These are phyloP conservation scores for Benitochromis conjunctus DNA, from an alignment of 2,113 vertebrate species.

Conservation along the genomic window DNA sequence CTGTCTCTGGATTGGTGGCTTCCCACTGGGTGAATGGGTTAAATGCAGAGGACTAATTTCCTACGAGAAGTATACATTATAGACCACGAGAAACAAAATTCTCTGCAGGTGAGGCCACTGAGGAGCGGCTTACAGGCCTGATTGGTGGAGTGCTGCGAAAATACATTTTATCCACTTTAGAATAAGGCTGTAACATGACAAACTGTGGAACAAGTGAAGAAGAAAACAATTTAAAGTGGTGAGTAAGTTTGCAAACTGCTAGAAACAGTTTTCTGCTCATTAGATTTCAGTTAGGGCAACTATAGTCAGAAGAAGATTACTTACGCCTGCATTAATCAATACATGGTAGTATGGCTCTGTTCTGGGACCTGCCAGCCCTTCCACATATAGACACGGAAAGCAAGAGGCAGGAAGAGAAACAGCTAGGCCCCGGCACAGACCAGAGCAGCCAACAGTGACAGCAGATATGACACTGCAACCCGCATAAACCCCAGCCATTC, in stretches of 20 bases:
- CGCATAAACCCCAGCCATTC: no score
- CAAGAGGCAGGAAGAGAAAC: neutral
- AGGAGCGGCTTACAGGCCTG: neutral
- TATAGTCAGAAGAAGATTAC: neutral
- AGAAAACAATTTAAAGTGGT: neutral
- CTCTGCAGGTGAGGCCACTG: neutral
- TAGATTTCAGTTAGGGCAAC: neutral
- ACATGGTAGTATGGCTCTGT: neutral
- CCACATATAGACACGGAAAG: neutral
- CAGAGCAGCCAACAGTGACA: rapidly evolving
- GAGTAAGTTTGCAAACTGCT: neutral
- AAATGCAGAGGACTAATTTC: no score
- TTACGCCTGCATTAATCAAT: neutral
- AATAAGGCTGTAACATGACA: neutral
- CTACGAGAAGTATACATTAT: no score
- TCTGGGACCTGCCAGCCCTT: neutral
- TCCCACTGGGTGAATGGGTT: no score
- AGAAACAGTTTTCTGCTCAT: neutral
- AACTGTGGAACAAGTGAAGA: neutral
- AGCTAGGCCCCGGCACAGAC: neutral
- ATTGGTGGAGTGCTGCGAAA: neutral
- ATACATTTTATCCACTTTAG: rapidly evolving
- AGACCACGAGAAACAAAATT: neutral
- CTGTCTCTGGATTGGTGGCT: no score
- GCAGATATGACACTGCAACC: neutral